Conservation (phyloP, 2,888 invertebrate species). For the Priocnemis perturbator region DNA sequence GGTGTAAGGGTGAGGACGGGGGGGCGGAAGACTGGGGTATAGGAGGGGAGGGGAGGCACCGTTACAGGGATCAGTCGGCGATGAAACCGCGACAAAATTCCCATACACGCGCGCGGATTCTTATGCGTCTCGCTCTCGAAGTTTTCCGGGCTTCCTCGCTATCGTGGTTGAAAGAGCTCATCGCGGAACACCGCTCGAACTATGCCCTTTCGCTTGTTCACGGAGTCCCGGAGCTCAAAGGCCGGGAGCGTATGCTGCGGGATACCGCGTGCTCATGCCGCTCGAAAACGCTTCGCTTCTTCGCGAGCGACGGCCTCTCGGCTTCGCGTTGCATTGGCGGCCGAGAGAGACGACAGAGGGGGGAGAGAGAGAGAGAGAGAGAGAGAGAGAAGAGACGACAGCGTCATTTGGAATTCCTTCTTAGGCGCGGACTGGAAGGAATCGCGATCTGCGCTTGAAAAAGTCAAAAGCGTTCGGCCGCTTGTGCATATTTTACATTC, state of each 20-base stretch:
- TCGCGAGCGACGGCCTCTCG: no score
- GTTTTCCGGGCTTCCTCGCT: constrained; percentile 4
- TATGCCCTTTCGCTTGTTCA: constrained; percentile 17
- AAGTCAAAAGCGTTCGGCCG: no score
- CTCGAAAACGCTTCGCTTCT: constrained; percentile 28
- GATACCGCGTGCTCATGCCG: constrained; percentile 43
- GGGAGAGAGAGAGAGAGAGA: no score
- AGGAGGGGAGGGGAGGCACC: not conserved
- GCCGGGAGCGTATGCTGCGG: constrained; percentile 31
- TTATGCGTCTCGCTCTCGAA: constrained; percentile 5
- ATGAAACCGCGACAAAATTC: constrained; percentile 14
- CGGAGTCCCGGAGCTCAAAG: constrained; percentile 28
- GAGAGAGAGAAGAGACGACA: no score
- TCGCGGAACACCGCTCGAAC: constrained; percentile 7
- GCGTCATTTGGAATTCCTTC: no score
- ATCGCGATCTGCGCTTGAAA: no score
- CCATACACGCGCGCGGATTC: constrained; percentile 3
- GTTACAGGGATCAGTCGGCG: constrained; percentile 12
- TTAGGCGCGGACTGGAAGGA: no score
- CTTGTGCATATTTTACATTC: no score
- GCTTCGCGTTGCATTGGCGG: no score
- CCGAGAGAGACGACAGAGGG: no score
- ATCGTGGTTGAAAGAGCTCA: constrained; percentile 6
- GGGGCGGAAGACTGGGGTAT: not conserved
- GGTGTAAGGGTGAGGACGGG: not conserved